Evolutionary conservation across 2,888 invertebrate genomes (phyloP).

Genomic region (Caenorhabditis angaria): DNA sequence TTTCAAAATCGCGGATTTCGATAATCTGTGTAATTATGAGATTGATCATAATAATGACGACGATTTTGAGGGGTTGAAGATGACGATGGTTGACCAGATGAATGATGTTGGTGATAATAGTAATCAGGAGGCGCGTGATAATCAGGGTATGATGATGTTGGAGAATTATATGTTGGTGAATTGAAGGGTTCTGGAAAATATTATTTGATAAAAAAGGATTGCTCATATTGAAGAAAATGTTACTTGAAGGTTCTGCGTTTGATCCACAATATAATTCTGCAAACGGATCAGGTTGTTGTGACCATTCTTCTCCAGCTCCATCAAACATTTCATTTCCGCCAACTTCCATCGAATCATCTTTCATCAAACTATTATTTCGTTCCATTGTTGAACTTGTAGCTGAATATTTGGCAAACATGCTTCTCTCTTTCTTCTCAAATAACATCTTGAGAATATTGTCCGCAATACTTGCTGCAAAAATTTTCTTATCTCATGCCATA

Average conservation of each 20-base stretch:
- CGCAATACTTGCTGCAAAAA: conserved; percentile 27
- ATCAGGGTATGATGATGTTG: conserved; percentile 18
- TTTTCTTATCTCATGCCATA: too few relatives aligned
- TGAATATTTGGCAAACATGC: conserved; percentile 2
- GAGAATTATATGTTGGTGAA: conserved; percentile 34
- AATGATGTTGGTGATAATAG: conserved; percentile 18
- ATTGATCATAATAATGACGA: conserved; percentile 23
- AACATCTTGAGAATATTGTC: conserved; percentile 36
- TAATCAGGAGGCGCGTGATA: conserved; percentile 5
- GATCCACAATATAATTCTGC: conserved; percentile 20
- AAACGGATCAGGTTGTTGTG: conserved; percentile 20
- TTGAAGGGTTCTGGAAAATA: conserved; percentile 31
- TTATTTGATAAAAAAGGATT: background rate
- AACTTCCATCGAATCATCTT: conserved; percentile 12
- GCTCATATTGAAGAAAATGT: conserved; percentile 5
- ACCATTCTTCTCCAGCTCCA: conserved; percentile 42
- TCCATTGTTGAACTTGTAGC: background rate
- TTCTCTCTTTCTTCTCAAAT: conserved; percentile 29
- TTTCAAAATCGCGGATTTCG: conserved; percentile 18
- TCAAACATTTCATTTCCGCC: conserved; percentile 9
- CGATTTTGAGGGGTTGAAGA: conserved; percentile 8
- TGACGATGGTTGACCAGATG: conserved; percentile 8
- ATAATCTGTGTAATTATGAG: conserved; percentile 11
- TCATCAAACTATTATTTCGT: background rate
- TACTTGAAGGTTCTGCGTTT: conserved; percentile 33